Base-by-base conservation (phyloP, 2,888 invertebrate genomes). In the Phrixothrix hirtus region DNA sequence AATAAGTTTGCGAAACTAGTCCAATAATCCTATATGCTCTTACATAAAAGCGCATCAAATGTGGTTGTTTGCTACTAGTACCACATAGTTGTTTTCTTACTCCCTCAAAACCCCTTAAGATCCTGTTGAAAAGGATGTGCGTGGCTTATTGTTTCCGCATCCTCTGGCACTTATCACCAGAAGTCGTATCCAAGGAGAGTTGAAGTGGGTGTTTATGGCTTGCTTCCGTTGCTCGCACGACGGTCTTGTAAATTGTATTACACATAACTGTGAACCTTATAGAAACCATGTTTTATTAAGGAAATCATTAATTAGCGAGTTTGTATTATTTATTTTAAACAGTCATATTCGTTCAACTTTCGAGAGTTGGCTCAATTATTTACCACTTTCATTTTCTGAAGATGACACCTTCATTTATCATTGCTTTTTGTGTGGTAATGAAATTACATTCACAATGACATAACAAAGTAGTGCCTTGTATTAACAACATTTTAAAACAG, bases 71-170 rank as follows among this genome's bases (percentile, higher is more conserved):
- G 31, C 30, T 30, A 31, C 35, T 47, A 37, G 35, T 42, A 26
- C 21, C 48, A 14, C 35, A 48, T 35, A 35, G 35, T 39, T 41
- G 41, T 35, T 47, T 41, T 11, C 50, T 25, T 27, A 32, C 35
- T 39, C 51, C 32, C 51, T 45, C 45, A 39, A 51, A 51, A 36
- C 37, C 44, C 44, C 45, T 45, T 44, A 36, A 35, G 44, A 39
- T 39, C 51, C 38, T 44, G 44, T 30, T 41, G 48, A 48, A 48
- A 41, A 41, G 48, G 48, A 48, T 39, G 48, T 48, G 48, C 48
- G 48, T 48, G 48, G 48, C 48, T 44, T 51, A 45, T 51, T 51
- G 44, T 51, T 51, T 51, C 51, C 51, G 51, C 43, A 51, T 51
- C 51, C 51, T 51, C 44, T 51, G 44, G 44, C 44, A 51, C 51